Percentiles rank a stretch among this genome's conserved stretches.
phyloP scores from a whole-genome alignment of 2,113 vertebrate species.

The Macrotus californicus region DNA sequence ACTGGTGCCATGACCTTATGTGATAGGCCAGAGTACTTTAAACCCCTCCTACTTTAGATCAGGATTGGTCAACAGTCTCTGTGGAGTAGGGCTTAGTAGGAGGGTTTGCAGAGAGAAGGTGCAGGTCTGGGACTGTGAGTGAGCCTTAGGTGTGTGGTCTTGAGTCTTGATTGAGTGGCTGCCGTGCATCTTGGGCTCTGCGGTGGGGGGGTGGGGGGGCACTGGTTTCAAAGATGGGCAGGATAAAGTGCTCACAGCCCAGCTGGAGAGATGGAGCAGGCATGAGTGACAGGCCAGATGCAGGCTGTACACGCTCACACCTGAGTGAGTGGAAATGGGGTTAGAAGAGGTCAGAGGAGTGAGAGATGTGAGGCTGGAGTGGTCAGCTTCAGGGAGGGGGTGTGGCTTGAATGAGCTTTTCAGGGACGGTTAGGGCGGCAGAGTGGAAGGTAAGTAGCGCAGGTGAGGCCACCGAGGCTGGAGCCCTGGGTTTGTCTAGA shows the following conservation, averaged over 20 bases:
- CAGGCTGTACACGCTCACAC: background rate
- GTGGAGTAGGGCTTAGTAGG: background rate
- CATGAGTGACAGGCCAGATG: background rate
- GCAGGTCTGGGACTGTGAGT: background rate
- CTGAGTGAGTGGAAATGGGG: background rate
- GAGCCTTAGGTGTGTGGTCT: background rate
- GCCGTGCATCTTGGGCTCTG: background rate
- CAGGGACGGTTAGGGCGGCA: background rate
- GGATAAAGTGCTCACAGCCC: background rate
- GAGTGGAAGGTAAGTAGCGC: background rate
- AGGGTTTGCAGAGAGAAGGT: background rate
- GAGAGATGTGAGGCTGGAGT: background rate
- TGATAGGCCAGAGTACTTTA: background rate
- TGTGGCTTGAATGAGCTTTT: background rate
- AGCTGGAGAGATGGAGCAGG: background rate
- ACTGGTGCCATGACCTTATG: background rate
- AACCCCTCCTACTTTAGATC: background rate
- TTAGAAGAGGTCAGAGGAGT: background rate
- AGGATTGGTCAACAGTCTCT: background rate
- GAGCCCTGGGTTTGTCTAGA: background rate
- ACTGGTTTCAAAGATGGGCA: background rate
- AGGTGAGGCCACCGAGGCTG: fast-evolving
- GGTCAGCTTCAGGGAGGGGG: background rate
- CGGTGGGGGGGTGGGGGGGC: too few relatives aligned
- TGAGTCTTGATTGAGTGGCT: background rate